Percentiles rank a stretch among this genome's conserved stretches.
These are phyloP conservation scores for Patella pellucida DNA, from an alignment of 2,888 invertebrate species.

Conservation along the genomic window DNA sequence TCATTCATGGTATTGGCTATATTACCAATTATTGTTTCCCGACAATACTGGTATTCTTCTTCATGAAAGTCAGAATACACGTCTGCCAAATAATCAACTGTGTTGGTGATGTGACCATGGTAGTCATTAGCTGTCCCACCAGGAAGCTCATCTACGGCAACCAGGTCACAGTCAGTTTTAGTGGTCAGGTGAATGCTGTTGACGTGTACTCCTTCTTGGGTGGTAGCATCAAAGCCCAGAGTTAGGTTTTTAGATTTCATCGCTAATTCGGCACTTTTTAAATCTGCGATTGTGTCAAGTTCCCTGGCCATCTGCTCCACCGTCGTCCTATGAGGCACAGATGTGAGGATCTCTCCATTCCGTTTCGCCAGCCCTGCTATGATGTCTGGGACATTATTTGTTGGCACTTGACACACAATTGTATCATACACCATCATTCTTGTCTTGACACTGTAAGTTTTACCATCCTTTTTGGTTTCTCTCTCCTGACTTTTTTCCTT, in stretches of 20 bases:
- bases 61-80: slow-evolving; percentile 15
- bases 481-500: too few species aligned
- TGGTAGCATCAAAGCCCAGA: slow-evolving; percentile 34
- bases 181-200: slow-evolving; percentile 35
- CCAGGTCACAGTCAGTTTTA: slow-evolving; percentile 19
- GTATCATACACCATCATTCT: too few species aligned
- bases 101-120: slow-evolving; percentile 22
- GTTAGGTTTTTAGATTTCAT: slow-evolving; percentile 20
- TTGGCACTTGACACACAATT: too few species aligned
- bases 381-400: too few species aligned
- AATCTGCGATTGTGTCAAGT: not conserved
- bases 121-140: slow-evolving; percentile 35
- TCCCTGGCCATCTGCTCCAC: not conserved
- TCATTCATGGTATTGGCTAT: slow-evolving; percentile 35
- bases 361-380: too few species aligned
- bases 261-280: not conserved
- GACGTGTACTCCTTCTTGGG: slow-evolving; percentile 33
- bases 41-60: slow-evolving; percentile 14
- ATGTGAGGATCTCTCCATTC: not conserved
- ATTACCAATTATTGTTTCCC: slow-evolving; percentile 19
- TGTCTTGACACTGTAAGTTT: too few species aligned
- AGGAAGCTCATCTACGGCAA: slow-evolving; percentile 29
- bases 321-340: not conserved
- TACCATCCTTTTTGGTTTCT: too few species aligned
- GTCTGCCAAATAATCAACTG: slow-evolving; percentile 23